These are phyloP conservation scores for Temnothorax curvispinosus DNA, from an alignment of 1,140 invertebrate species.

Conservation along the genomic window DNA sequence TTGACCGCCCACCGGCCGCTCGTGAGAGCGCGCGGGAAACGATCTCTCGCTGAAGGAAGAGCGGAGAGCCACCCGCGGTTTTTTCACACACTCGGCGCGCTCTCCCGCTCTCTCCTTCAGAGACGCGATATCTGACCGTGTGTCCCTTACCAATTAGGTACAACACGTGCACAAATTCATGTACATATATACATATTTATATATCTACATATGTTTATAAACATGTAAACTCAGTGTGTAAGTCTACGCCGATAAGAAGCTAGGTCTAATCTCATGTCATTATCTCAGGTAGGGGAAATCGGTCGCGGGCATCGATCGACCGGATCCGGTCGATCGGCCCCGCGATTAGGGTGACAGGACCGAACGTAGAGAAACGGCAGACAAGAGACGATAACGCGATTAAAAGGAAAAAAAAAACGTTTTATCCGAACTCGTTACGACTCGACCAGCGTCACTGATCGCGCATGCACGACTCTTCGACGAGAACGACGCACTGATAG, in stretches of 20 bases:
- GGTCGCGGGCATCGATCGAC: constrained; percentile 19
- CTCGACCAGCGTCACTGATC: constrained; percentile 57
- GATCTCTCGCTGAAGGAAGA: constrained; percentile 29
- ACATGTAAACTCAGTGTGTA: constrained; percentile 36
- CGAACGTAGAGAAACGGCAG: constrained; percentile 57
- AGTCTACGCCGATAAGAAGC: constrained; percentile 46
- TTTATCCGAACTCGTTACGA: constrained; percentile 25
- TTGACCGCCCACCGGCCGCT: neutral
- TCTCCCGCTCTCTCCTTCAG: constrained; percentile 36
- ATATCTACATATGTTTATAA: constrained; percentile 38
- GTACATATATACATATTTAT: constrained; percentile 25
- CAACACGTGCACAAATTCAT: constrained; percentile 27
- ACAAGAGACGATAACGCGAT: constrained; percentile 32
- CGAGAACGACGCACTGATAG: constrained; percentile 59
- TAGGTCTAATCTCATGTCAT: constrained; percentile 47
- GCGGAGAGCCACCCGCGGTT: constrained; percentile 39
- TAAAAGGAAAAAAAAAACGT: neutral
- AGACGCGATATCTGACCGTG: constrained; percentile 18
- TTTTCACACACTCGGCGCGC: constrained; percentile 32
- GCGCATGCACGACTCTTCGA: constrained; percentile 59
- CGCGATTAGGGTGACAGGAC: constrained; percentile 42
- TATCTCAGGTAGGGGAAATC: constrained; percentile 37
- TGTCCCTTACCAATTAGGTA: constrained; percentile 25
- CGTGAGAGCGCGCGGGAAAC: neutral
- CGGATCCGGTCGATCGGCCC: constrained; percentile 8